Evolutionary conservation across 2,797 vertebrate species (phyloP).

Genomic region (Labeo calbasu): DNA sequence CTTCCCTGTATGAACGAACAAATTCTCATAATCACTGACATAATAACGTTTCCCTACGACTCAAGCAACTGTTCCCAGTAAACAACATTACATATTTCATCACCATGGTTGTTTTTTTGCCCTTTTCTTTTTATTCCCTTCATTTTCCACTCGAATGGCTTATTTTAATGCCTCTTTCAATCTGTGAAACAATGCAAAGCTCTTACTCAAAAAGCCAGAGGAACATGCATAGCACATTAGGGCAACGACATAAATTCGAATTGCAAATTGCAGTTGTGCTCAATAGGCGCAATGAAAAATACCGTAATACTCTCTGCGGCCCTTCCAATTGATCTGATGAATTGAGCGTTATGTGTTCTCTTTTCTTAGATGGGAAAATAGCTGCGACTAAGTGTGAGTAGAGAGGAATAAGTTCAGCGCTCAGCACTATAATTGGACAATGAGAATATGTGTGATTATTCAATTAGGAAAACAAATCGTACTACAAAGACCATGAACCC

Average conservation of each 20-base stretch:
- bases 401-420: conserved; percentile 1
- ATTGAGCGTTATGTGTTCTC: conserved; percentile 71
- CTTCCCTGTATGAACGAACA: conserved; percentile 26
- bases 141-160: conserved; percentile 46
- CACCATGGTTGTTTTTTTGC: background rate
- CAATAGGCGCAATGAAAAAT: conserved; percentile 67
- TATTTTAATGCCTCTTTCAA: conserved; percentile 56
- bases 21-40: conserved; percentile 39
- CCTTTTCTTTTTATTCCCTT: conserved; percentile 15
- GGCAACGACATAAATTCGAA: conserved; percentile 61
- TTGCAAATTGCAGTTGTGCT: conserved; percentile 57
- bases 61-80: conserved; percentile 41
- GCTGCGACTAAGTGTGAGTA: background rate
- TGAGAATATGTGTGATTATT: conserved; percentile 13
- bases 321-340: conserved; percentile 80
- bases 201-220: conserved; percentile 44
- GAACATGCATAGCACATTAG: conserved; percentile 50
- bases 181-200: conserved; percentile 49
- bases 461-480: conserved; percentile 6
- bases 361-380: conserved; percentile 66
- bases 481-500: background rate
- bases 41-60: conserved; percentile 30
- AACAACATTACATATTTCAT: conserved; percentile 47
- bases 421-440: background rate
- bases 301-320: conserved; percentile 66